Conservation (phyloP, 1,140 invertebrate genomes). For the Drosophila gunungcola region DNA sequence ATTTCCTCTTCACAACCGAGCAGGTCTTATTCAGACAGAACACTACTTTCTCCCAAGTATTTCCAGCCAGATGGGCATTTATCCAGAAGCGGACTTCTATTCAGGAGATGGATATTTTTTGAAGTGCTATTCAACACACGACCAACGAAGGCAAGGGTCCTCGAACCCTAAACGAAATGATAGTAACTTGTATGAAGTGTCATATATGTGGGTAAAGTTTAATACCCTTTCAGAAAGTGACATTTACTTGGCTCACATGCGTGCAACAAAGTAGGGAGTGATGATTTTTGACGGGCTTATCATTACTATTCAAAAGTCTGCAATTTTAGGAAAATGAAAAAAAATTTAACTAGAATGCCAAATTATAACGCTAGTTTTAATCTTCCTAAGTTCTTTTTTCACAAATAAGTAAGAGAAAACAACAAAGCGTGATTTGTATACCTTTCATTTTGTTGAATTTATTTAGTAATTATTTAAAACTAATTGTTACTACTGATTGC, state of each 20-base stretch:
- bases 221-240: neutral
- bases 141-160: slow-evolving; percentile 6
- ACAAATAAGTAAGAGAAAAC: no score
- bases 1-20: neutral
- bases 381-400: no score
- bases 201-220: neutral
- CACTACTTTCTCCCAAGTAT: slow-evolving; percentile 4
- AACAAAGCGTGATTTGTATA: no score
- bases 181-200: slow-evolving; percentile 11
- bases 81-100: neutral
- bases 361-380: no score
- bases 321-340: no score
- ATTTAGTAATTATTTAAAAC: no score
- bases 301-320: no score
- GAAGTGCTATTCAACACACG: slow-evolving; percentile 13
- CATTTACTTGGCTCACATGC: neutral
- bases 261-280: neutral
- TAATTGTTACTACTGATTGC: no score
- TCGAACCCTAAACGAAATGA: slow-evolving; percentile 14
- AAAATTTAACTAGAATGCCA: no score
- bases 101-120: slow-evolving; percentile 6
- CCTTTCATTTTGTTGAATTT: no score
- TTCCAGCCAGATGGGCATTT: slow-evolving; percentile 18
- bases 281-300: no score
- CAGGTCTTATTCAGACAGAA: no score